A percentile compares a stretch with the other conserved stretches of the same genome.
These are phyloP conservation scores for Eupithecia abbreviata DNA, from an alignment of 2,888 invertebrate genomes.

Conservation along the genomic window DNA sequence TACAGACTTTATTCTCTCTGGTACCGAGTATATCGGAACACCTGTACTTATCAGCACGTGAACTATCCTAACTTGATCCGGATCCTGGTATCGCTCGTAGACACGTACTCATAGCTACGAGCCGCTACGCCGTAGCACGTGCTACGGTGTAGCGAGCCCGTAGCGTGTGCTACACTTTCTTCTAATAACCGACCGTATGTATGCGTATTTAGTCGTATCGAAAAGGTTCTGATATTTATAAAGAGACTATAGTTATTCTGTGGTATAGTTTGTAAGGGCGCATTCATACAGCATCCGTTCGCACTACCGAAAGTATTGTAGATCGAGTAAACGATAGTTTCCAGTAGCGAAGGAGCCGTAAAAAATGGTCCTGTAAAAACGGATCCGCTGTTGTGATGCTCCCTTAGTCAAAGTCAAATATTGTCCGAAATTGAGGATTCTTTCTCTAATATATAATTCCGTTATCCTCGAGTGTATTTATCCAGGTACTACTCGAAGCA, in stretches of 20 bases:
- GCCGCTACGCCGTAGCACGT: constrained; percentile 15
- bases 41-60: neutral
- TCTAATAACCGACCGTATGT: neutral
- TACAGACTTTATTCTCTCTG: neutral
- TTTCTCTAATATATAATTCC: neutral
- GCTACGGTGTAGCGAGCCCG: constrained; percentile 17
- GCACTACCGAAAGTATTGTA: no score
- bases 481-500: neutral
- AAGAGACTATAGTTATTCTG: no score
- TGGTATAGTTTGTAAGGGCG: neutral
- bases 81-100: constrained; percentile 13
- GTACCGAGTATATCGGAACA: neutral
- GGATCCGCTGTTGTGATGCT: no score
- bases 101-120: constrained; percentile 23
- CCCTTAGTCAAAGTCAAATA: no score
- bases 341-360: no score
- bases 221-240: no score
- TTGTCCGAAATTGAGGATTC: neutral
- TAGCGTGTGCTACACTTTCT: constrained; percentile 20
- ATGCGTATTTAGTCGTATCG: no score
- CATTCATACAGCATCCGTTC: no score
- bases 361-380: no score
- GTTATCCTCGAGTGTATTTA: neutral
- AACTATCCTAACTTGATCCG: constrained; percentile 3
- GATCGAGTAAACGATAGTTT: no score